Percentiles rank a stretch among this genome's conserved stretches.
These are phyloP conservation scores for Zhengitettix transpicula DNA, from an alignment of 2,888 invertebrate species.

Conservation along the genomic window DNA sequence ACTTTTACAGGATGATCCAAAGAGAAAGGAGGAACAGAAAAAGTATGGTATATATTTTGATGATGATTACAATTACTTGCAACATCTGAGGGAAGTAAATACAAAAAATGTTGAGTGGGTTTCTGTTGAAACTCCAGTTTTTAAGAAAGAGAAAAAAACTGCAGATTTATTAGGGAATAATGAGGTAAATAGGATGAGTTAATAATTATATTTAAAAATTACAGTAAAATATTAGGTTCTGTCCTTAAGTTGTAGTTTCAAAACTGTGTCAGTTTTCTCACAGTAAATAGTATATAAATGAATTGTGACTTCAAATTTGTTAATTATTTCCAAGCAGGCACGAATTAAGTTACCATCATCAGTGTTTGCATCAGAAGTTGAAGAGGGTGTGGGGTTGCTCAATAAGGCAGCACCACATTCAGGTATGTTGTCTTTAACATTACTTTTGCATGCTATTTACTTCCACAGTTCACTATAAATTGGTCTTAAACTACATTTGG, in stretches of 20 bases:
- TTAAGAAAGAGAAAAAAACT: neutral
- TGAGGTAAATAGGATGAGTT: too few species aligned
- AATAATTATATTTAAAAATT: too few species aligned
- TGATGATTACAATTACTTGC: constrained; percentile 88
- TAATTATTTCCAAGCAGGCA: constrained; percentile 1
- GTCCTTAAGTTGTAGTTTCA: too few species aligned
- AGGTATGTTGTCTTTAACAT: constrained; percentile 27
- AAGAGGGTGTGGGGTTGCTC: constrained; percentile 69
- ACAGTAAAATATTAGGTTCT: too few species aligned
- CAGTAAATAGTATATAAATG: too few species aligned
- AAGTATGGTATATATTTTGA: constrained; percentile 88
- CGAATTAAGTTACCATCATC: constrained; percentile 59
- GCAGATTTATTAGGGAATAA: neutral
- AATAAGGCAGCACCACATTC: constrained; percentile 61
- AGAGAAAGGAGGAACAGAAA: constrained; percentile 49
- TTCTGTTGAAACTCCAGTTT: constrained; percentile 2
- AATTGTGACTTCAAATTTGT: neutral
- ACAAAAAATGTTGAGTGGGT: constrained; percentile 20
- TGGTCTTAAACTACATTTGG: too few species aligned
- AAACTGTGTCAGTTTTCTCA: too few species aligned
- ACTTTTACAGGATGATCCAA: constrained; percentile 25
- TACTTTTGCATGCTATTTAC: neutral
- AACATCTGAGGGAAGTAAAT: constrained; percentile 51
- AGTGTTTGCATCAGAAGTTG: constrained; percentile 71
- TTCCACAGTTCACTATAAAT: too few species aligned